Evolutionary conservation across 2,113 vertebrate genomes (phyloP), one percentile per base, ranked within the genome.

Genomic region (Butorides virescens): DNA sequence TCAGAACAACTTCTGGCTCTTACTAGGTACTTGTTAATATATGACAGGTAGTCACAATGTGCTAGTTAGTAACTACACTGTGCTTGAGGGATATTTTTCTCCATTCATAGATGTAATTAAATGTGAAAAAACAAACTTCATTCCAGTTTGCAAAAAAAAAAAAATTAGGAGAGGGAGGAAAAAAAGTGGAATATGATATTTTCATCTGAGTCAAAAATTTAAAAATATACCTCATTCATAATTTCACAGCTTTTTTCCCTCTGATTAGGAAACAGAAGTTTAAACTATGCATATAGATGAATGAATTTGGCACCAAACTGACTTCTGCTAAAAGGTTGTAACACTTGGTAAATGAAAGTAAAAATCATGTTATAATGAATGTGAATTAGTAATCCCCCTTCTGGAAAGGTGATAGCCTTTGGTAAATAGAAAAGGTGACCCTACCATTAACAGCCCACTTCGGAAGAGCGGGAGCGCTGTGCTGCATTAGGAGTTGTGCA

Each of bases 391-490:
- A 80, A 49, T 17, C 11, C 6, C 6, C 10, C 14, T 52, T 52
- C 44, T 58, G 61, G 61, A 74, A 59, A 42, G 32, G 61, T 26
- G 26, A 50, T 27, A 7, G 2, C 9, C 17, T 58, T 73, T 44
- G 18, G 37, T 30, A 80, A 56, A 42, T 23, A 26, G 15, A 55
- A 39, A 39, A 34, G 26, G 49, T 36, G 21, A 32, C n/a, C 7
- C 14, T 53, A 37, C 20, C 5, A 20, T 59, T 52, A 74, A 20
- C 44, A 52, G 37, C 14, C 21, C 26, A 15, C 66, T 67, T 59
- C 6, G 8, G 52, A 74, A 52, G 36, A 65, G 44, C 15, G 0
- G 1, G 3, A 36, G 34, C 1, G 1, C 10, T 49, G 23, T 72
- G 49, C 49, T 65, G 11, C 14, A 13, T 30, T 15, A 63, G 27